Conservation (phyloP, 1,140 invertebrate genomes). For the Acyrthosiphon pisum region DNA sequence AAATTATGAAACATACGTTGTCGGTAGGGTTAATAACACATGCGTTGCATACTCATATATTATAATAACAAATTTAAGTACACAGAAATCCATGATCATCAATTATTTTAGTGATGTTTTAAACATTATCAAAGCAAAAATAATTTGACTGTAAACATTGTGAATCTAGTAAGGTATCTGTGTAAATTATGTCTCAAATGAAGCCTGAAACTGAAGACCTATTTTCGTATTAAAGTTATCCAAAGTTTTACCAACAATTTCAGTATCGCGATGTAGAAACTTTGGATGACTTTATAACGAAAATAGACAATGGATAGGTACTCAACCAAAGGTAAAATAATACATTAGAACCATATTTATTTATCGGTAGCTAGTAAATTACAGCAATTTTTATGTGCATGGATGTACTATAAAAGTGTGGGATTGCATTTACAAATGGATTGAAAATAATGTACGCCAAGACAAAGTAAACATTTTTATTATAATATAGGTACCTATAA, state of each 20-base stretch:
- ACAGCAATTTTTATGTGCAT: not conserved
- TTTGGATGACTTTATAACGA: not conserved
- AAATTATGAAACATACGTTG: no score
- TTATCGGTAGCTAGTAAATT: not conserved
- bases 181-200: not conserved
- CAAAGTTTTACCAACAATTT: no score
- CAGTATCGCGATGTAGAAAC: not conserved
- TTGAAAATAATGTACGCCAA: not conserved
- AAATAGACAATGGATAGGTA: not conserved
- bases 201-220: not conserved
- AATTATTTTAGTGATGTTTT: no score
- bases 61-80: no score
- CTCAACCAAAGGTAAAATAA: not conserved
- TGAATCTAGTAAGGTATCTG: not conserved
- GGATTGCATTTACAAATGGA: constrained; percentile 3
- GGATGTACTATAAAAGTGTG: constrained; percentile 34
- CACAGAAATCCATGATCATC: no score
- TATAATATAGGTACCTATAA: not conserved
- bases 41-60: no score
- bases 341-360: not conserved
- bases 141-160: not conserved
- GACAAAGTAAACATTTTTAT: constrained; percentile 29
- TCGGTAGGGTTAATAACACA: no score
- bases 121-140: no score
- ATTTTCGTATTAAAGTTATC: no score